Evolutionary conservation across 2,888 invertebrate genomes (phyloP), one percentile per base, ranked within the genome.

Genomic region (Drosophila atroscutellata): DNA sequence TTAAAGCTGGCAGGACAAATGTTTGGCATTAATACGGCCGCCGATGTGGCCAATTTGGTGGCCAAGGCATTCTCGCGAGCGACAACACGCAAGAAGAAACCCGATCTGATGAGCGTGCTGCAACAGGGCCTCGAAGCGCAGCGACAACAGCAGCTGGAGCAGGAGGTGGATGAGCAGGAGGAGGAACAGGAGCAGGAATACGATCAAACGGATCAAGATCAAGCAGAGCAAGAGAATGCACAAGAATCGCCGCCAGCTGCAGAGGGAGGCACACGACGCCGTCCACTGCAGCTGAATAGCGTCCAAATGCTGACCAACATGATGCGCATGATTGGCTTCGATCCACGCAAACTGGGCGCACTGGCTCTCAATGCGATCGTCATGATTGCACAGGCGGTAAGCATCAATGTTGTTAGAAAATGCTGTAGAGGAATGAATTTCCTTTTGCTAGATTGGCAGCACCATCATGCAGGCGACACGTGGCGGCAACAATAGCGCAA

Each of bases 311-410:
- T 93, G 39, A 81, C 84, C 8, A 94, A 94, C 18, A 94, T 97
- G 81, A 94, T 97, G 73, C 94, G 95, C 54, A 92, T 97, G 63
- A 94, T 97, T 79, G 97, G 97, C 26, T 94, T 97, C 59, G 96
- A 97, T 91, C 94, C 96, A 0, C 95, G 95, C 64, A 96, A 96
- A 93, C 94, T 97, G 71, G 96, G 96, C 36, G 97, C 97, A 0
- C 95, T 97, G 47, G 96, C 97, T 18, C 94, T 97, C 20, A 97
- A 97, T 91, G 96, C 96, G 26, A 94, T 97, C 20, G 95, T 97
- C 75, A 97, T 97, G 92, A 94, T 97, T 20, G 97, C 97, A 1
- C 97, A 97, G 93, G 94, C 97, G 95, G 97, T 97, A 93, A 94
- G 94, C 92, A 39, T 9, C 18, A 20, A 32, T 5, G 5, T 15